Base-by-base conservation (phyloP, 2,797 vertebrate species). In the Synanceia verrucosa region DNA sequence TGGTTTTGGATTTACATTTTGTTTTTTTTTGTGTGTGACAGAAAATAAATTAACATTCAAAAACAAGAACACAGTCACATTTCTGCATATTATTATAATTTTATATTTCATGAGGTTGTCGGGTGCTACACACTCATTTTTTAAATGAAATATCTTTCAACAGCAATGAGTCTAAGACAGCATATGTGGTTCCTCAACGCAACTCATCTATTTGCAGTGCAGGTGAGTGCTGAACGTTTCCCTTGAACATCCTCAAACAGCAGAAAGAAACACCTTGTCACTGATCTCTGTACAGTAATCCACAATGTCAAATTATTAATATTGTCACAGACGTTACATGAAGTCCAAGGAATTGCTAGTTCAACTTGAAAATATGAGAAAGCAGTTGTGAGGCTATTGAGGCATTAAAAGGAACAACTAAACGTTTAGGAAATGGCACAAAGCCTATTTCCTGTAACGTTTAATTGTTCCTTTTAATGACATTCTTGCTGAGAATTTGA, bases 131-230 rank as follows among this genome's bases (percentile, higher is more conserved):
- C 13, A 14, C 5, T 19, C 19, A 29, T 13, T 16, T 8, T n/a
- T 41, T 12, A 24, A 14, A 43, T 26, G 0, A 33, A 41, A 21
- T 62, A 6, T 72, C 4, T 73, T 76, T 81, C 28, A 21, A 68
- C 83, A 92, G 87, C 73, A 44, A 82, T 0, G 41, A 50, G 6
- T 73, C 73, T 43, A 60, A 6, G 16, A 16, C 53, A 23, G 50
- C 65, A 14, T 88, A 87, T 62, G 55, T 37, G 36, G 34, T 26
- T 41, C 8, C 55, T 34, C 10, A 21, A n/a, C 56, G 1, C 21
- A 75, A 75, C 26, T 55, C 60, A 9, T 55, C 52, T 4, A 18
- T 47, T 29, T 94, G 90, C 65, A 19, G 13, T 16, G 9, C 37
- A 84, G 50, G 70, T 89, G 60, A 89, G 86, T 41, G 7, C 21